Evolutionary conservation across 2,888 invertebrate genomes (phyloP), one percentile per base, ranked within the genome.

Genomic region (Rotaria macrura): DNA sequence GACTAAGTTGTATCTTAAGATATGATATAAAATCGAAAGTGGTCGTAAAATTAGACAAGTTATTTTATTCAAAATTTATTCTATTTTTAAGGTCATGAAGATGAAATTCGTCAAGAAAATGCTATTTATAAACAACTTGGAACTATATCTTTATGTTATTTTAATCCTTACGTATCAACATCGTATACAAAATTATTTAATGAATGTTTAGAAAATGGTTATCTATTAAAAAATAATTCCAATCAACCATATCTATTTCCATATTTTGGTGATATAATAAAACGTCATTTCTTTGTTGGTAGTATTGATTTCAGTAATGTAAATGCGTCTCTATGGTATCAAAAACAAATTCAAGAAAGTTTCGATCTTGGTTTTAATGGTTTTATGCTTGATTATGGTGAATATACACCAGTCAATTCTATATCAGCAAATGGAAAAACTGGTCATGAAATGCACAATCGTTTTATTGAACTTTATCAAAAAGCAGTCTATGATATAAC

Each of bases 301-400:
- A 84, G 84, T 74, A 34, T 86, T 40, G 86, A 86, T 83, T 86
- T 84, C 34, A 86, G 84, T 20, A 85, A 85, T 65, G 57, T 43
- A 25, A 79, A 84, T 38, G 86, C 86, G 3, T 43, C 79, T 25
- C 17, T 52, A 3, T 86, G 86, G 85, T 86, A 86, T 55, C 55
- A 55, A 29, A 29, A 84, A 23, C 85, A 74, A 25, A 72, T 86
- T 25, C 84, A 86, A 54, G 40, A 72, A 74, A 84, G 84, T 29
- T 2, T 86, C 29, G 84, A 85, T 65, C 23, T 86, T 20, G 57
- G 54, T 23, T 85, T 74, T 47, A 85, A 84, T 54, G 86, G 85
- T 34, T 86, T 84, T 84, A 86, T 86, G 85, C 84, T 84, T 52
- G 86, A 86, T 74, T 86, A 79, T 49, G 85, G 86, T n/a, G 86